Conservation (phyloP, 2,888 invertebrate species). For the Mimumesa dahlbomi region DNA sequence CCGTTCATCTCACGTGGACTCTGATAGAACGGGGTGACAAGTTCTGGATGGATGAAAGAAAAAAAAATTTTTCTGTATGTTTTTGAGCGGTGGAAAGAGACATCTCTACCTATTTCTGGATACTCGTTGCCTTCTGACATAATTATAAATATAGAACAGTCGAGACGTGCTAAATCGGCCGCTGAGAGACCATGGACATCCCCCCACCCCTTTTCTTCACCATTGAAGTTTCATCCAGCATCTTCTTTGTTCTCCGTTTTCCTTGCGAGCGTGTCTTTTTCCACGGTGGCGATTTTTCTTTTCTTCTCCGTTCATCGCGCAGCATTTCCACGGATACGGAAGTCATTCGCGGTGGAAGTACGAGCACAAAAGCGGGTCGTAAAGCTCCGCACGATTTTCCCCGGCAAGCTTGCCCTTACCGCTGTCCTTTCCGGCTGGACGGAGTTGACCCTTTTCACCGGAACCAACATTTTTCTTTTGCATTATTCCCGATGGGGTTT, state of each 20-base stretch:
- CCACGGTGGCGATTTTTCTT: conserved; percentile 37
- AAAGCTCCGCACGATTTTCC: conserved; percentile 54
- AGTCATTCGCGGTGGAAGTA: conserved; percentile 44
- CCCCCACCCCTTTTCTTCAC: conserved; percentile 14
- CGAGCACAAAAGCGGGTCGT: conserved; percentile 49
- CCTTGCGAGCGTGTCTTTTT: conserved; percentile 23
- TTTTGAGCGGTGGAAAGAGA: too few relatives aligned
- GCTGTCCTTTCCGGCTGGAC: conserved; percentile 31
- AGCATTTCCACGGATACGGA: conserved; percentile 56
- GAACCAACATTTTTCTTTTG: neutral
- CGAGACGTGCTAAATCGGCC: conserved; percentile 71
- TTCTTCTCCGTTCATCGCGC: conserved; percentile 1
- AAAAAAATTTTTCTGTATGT: too few relatives aligned
- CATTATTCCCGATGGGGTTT: neutral
- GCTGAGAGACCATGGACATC: conserved; percentile 28
- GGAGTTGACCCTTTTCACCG: neutral
- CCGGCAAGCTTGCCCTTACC: conserved; percentile 35
- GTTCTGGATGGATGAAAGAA: too few relatives aligned
- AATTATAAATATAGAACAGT: conserved; percentile 76
- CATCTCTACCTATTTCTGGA: conserved; percentile 55
- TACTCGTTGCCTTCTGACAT: conserved; percentile 72
- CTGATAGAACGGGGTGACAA: too few relatives aligned
- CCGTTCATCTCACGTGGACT: too few relatives aligned
- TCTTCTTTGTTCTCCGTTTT: conserved; percentile 4
- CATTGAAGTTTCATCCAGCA: neutral